Evolutionary conservation across 2,797 vertebrate genomes (phyloP).

Genomic region (Garrulus glandarius): DNA sequence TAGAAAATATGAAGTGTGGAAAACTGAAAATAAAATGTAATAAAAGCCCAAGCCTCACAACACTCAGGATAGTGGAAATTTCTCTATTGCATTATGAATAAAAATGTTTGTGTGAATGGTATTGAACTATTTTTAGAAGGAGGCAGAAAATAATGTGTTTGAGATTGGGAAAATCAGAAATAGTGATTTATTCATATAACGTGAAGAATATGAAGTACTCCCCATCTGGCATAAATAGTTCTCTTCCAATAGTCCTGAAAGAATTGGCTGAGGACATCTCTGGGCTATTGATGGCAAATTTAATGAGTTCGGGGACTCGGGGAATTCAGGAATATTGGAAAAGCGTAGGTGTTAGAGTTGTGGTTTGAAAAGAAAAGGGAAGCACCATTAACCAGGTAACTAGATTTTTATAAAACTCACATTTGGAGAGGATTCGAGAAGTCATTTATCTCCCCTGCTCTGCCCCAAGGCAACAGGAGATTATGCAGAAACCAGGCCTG

Average conservation of each 20-base stretch:
- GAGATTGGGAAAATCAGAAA: background rate
- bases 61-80: background rate
- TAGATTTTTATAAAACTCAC: conserved; percentile 29
- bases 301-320: conserved; percentile 34
- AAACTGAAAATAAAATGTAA: background rate
- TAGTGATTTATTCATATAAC: background rate
- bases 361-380: conserved; percentile 19
- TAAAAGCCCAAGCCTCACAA: background rate
- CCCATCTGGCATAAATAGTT: background rate
- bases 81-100: background rate
- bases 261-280: conserved; percentile 13
- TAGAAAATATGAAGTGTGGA: background rate
- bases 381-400: conserved; percentile 44
- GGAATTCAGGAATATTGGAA: conserved; percentile 35
- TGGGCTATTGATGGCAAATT: conserved; percentile 30
- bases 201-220: background rate
- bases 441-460: background rate
- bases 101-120: background rate
- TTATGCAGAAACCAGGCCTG: background rate
- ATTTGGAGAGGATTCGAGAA: background rate
- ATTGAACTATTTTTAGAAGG: background rate
- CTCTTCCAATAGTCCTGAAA: conserved; percentile 17
- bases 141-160: background rate
- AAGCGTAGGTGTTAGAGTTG: background rate
- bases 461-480: background rate